Evolutionary conservation across 2,888 invertebrate species (phyloP).

Genomic region (Callosobruchus maculatus): DNA sequence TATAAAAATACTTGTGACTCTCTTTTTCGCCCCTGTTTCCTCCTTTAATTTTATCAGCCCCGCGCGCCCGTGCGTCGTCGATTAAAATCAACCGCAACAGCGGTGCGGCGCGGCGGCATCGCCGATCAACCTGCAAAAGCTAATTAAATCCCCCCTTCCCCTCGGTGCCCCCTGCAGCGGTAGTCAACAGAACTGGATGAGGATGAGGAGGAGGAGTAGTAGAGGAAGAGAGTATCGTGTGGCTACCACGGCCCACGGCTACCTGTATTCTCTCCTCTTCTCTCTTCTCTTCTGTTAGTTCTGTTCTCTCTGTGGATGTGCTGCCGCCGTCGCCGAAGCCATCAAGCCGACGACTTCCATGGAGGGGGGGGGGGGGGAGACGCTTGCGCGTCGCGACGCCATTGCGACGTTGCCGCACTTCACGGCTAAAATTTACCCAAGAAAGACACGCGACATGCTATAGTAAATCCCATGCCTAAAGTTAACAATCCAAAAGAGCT

Average conservation of each 20-base stretch:
- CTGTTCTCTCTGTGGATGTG: too few relatives aligned
- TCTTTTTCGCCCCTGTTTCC: neutral
- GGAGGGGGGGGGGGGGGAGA: neutral
- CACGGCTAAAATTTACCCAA: too few relatives aligned
- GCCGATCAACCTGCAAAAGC: neutral
- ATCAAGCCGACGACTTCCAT: neutral
- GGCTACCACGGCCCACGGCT: too few relatives aligned
- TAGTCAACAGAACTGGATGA: neutral
- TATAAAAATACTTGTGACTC: too few relatives aligned
- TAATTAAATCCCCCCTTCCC: neutral
- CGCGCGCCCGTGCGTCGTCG: neutral
- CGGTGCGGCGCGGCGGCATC: neutral
- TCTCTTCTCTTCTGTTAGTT: too few relatives aligned
- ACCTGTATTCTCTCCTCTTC: neutral
- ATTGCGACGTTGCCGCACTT: neutral
- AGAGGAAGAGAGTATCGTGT: neutral
- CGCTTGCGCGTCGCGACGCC: neutral
- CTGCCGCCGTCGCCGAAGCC: neutral
- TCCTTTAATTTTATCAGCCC: neutral
- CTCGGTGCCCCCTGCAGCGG: neutral
- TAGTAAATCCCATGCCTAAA: too few relatives aligned
- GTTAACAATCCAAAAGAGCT: too few relatives aligned
- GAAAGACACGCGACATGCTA: too few relatives aligned
- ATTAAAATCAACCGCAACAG: neutral
- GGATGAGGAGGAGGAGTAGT: too few relatives aligned